phyloP scores from a whole-genome alignment of 2,888 invertebrate genomes.

The Hofmannophila pseudospretella region DNA sequence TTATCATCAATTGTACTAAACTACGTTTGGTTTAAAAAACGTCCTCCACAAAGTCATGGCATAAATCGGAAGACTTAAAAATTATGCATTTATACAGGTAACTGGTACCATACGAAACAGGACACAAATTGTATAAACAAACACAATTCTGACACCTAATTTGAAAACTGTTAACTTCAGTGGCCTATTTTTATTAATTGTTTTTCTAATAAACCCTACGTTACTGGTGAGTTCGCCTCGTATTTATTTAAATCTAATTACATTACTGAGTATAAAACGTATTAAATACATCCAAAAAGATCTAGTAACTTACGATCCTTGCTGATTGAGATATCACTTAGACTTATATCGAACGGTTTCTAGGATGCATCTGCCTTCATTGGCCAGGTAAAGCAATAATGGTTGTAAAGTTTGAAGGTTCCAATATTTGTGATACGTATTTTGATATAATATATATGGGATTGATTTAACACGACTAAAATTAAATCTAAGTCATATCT shows the following conservation, averaged over 20 bases:
- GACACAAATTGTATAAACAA: neutral
- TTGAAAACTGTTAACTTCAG: neutral
- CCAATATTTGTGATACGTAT: too few species aligned
- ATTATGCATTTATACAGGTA: neutral
- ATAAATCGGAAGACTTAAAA: neutral
- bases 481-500: constrained; percentile 40
- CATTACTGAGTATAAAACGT: constrained; percentile 71
- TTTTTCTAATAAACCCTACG: constrained; percentile 36
- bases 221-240: constrained; percentile 39
- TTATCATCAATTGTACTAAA: too few species aligned
- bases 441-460: too few species aligned
- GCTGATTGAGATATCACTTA: constrained; percentile 44
- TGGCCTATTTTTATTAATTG: neutral
- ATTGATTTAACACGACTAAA: too few species aligned
- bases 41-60: neutral
- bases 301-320: constrained; percentile 49
- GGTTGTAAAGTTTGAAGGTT: too few species aligned
- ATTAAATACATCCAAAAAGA: constrained; percentile 70
- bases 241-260: constrained; percentile 55
- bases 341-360: too few species aligned
- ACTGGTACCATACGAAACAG: neutral
- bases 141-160: neutral
- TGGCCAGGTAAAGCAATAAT: too few species aligned
- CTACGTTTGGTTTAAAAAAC: too few species aligned
- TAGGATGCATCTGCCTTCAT: too few species aligned